Conservation (phyloP, 1,140 invertebrate genomes). For the Cydia pomonella region DNA sequence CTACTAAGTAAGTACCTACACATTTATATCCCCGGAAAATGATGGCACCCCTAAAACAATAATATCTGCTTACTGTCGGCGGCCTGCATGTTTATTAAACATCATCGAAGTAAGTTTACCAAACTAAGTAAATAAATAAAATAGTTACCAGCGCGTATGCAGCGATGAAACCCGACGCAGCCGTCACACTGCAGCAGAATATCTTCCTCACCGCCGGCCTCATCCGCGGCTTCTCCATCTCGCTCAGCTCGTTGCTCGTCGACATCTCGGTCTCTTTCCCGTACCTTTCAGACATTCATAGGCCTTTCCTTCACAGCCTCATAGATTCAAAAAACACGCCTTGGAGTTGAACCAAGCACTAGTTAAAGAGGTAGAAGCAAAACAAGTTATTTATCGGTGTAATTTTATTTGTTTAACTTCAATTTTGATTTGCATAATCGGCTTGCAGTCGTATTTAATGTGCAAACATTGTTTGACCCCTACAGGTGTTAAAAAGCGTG, state of each 20-base stretch:
- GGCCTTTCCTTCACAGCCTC: background rate
- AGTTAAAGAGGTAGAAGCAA: too few species aligned
- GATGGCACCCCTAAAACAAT: too few species aligned
- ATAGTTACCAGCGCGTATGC: slow-evolving; percentile 78
- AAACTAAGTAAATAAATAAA: background rate
- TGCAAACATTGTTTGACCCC: background rate
- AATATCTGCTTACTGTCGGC: too few species aligned
- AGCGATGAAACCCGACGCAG: slow-evolving; percentile 76
- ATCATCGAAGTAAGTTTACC: too few species aligned
- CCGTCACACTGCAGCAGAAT: slow-evolving; percentile 79
- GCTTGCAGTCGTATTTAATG: background rate
- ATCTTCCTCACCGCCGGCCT: slow-evolving; percentile 75
- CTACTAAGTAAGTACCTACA: too few species aligned
- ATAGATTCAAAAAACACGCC: background rate
- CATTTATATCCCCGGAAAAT: too few species aligned
- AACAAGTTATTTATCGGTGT: background rate
- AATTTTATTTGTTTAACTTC: background rate
- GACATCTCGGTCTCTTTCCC: slow-evolving; percentile 57
- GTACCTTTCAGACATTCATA: background rate
- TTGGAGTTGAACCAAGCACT: background rate
- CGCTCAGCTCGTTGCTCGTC: slow-evolving; percentile 65
- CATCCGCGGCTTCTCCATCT: slow-evolving; percentile 69
- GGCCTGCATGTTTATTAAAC: too few species aligned
- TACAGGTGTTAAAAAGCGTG: background rate
- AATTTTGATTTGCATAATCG: background rate